Conservation (phyloP, 2,113 vertebrate genomes). For the Apteryx owenii region DNA sequence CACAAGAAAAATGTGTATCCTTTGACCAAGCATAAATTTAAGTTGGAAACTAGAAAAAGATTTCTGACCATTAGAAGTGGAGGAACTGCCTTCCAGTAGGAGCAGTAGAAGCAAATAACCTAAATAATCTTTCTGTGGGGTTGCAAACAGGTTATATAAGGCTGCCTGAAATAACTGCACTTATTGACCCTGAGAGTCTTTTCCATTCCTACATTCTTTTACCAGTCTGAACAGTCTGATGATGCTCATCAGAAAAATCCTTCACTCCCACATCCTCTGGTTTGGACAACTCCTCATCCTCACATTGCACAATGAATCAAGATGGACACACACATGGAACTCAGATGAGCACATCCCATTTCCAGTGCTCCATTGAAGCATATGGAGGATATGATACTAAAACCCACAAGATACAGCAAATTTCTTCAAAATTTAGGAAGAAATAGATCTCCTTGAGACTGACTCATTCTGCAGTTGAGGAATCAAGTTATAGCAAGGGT, state of each 20-base stretch:
- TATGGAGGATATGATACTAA: background rate
- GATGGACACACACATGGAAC: background rate
- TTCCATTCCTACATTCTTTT: background rate
- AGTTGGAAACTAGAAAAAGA: background rate
- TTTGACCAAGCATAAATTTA: background rate
- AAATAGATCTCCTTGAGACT: background rate
- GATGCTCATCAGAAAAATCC: background rate
- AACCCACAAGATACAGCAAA: background rate
- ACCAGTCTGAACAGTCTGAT: background rate
- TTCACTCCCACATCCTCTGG: rapidly evolving
- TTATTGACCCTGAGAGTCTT: background rate
- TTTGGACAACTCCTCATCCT: background rate
- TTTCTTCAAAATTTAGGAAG: background rate
- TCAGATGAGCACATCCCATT: rapidly evolving
- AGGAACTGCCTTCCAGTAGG: background rate
- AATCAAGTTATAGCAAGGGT: background rate
- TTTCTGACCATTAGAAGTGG: background rate
- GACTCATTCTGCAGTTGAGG: background rate
- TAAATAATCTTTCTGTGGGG: background rate
- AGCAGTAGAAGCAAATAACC: background rate
- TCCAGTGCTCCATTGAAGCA: background rate
- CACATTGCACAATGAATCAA: background rate
- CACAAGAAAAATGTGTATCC: background rate
- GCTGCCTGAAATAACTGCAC: background rate
- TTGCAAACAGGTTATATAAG: background rate